Base-by-base conservation (phyloP, 2,888 invertebrate species). In the Drosophila mimetica region DNA sequence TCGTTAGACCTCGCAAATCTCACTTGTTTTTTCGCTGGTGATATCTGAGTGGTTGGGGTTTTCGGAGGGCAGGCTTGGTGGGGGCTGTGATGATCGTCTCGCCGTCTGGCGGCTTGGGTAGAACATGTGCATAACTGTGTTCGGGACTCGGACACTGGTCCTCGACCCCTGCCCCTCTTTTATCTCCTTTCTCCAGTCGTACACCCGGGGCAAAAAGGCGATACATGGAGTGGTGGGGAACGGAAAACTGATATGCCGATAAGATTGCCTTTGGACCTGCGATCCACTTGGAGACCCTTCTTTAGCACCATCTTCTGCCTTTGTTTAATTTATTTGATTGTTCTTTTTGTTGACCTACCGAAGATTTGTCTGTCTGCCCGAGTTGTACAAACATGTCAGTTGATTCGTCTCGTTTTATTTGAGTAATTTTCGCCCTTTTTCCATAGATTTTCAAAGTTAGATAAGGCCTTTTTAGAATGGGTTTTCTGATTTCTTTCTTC, bases 281-380 rank as follows among this genome's bases (percentile, higher is more conserved):
- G 54, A 54, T 71, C 71, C 50, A 71, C 71, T 63, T 80, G 77
- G 67, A 77, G 44, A 58, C 59, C 83, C 86, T 77, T 71, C 64
- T n/a, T 58, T 67, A 59, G 81, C 73, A 66, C 74, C 65, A 34
- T 57, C 50, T 37, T 37, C 59, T 48, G 73, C 73, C 82, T 85
- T 85, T 87, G 85, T 87, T 83, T 87, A 87, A 83, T 83, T 87
- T 87, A 85, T 83, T 87, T 85, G 82, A 82, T 85, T 87, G 82
- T 87, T 87, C 73, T 77, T 74, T 53, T 55, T 74, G 84, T 86
- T 77, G 81, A 80, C 55, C 80, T 69, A 71, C 67, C 67, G 67
- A 70, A 82, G 74, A 76, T 72, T 52, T 58, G 37, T 59, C 41
- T 18, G 58, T 64, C 63, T 42, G 59, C 48, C 47, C 61, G 57